Base-by-base conservation (phyloP, 1,140 invertebrate genomes). In the Drosophila orena region DNA sequence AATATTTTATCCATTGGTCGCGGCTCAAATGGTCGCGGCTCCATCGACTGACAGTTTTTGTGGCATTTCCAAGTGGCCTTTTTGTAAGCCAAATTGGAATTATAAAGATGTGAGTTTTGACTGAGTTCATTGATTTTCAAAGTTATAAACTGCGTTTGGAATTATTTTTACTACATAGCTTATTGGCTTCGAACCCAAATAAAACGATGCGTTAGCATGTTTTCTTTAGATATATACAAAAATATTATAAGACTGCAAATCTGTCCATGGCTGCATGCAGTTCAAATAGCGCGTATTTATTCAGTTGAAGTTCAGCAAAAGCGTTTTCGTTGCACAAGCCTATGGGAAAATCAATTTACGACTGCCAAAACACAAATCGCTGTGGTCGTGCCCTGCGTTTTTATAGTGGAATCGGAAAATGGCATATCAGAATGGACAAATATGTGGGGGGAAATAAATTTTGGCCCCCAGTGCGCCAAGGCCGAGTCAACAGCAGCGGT, bases 361-460 rank as follows among this genome's bases (percentile, higher is more conserved):
- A 24, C n/a, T 24, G 20, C 15, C 15, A 59, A 35, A 53, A 22
- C 49, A 22, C 17, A 53, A 53, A 53, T 53, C 50, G 50, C 17
- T 37, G 15, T 6, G 50, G 34, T 53, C 34, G 50, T 10, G 7
- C 27, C 3, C 15, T 12, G 17, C 24, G 27, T 40, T 68, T 70
- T 35, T 42, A 27, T 55, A 17, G 8, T 14, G 40, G 15, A 47
- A 49, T 54, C 27, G 40, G 6, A 30, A 57, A 34, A 47, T 73
- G 43, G 62, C 69, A 71, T 70, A 78, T 86, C 81, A 86, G 42
- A 78, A 85, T 57, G 57, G 56, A 42, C 68, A 56, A 66, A 50
- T 69, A 70, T 47, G 15, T 20, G 3, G 27, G 6, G 35, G 24
- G 24, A 56, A 70, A 70, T 70, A 70, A 56, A 70, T 69, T 42